Evolutionary conservation across 2,797 vertebrate genomes (phyloP), one percentile per base, ranked within the genome.

Genomic region (Tachyglossus aculeatus): DNA sequence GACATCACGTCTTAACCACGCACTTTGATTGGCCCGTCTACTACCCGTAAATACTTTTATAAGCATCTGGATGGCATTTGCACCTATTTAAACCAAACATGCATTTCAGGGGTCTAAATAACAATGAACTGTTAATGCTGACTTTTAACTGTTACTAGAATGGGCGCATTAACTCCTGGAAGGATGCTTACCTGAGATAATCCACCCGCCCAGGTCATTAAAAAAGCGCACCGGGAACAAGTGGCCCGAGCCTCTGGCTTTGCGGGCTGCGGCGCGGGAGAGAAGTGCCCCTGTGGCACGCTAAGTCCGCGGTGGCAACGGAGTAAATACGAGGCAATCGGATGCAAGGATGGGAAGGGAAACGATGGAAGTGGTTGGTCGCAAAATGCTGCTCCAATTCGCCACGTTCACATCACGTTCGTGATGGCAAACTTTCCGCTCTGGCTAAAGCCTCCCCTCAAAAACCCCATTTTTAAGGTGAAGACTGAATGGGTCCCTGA

Each of bases 21-120:
- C 73, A 86, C 86, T 91, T 91, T 90, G 90, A 92, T 92, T 92
- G 92, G 91, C 87, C 86, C 88, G 62, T 80, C 79, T 88, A 92
- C 90, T 92, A 84, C 86, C 91, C 90, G 91, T 91, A 92, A 93
- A 94, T 84, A 82, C 85, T 85, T 77, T 86, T 67, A 88, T 87
- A 90, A 91, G 90, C 94, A 96, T 95, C 93, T 96, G 95, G 93
- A 88, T 86, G 68, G 74, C 88, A 92, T 96, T 96, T 94, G 92
- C 94, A 95, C 93, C 92, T 91, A 92, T 93, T 93, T 93, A 95
- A 95, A 94, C 92, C 92, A 90, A 84, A 92, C 89, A 86, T 86
- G 73, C 90, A 78, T 90, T 90, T 85, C 86, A 91, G 91, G 94
- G 91, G 85, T 88, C 90, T 83, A 78, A 86, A 89, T 83, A 93